These are phyloP conservation scores for Hydriomena furcata DNA, from an alignment of 2,888 invertebrate genomes.

Conservation along the genomic window DNA sequence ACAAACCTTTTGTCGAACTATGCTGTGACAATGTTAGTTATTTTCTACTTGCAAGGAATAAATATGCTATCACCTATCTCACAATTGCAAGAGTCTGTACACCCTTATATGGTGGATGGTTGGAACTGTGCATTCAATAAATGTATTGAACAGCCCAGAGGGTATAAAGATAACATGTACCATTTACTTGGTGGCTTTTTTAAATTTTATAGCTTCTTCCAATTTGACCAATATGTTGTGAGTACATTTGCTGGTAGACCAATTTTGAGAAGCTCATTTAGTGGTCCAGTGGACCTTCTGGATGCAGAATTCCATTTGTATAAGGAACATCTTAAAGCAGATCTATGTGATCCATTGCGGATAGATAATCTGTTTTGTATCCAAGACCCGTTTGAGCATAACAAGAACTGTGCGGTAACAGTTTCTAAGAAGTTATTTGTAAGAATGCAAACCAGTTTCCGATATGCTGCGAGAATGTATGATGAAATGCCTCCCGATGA, in stretches of 20 bases:
- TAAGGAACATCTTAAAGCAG: conserved; percentile 45
- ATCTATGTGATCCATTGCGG: conserved; percentile 49
- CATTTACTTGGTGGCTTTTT: conserved; percentile 86
- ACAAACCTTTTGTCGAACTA: conserved; percentile 86
- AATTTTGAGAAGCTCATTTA: conserved; percentile 61
- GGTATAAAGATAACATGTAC: conserved; percentile 45
- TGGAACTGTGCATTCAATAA: conserved; percentile 85
- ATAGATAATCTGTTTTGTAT: conserved; percentile 71
- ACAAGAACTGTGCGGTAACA: conserved; percentile 68
- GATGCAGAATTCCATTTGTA: conserved; percentile 64
- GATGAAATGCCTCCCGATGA: conserved; percentile 30
- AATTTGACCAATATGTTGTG: conserved; percentile 80
- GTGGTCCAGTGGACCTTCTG: conserved; percentile 38
- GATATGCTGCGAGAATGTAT: conserved; percentile 42
- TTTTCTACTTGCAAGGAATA: conserved; percentile 88
- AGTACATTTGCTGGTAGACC: conserved; percentile 83
- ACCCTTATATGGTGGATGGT: conserved; percentile 59
- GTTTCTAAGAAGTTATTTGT: conserved; percentile 44
- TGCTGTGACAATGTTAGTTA: conserved; percentile 85
- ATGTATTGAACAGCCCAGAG: conserved; percentile 34
- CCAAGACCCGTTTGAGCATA: conserved; percentile 86
- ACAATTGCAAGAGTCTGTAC: conserved; percentile 62
- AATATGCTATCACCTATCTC: conserved; percentile 82
- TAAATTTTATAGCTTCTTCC: conserved; percentile 82
- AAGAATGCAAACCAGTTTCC: conserved; percentile 39